These are phyloP conservation scores for Acanthosepion pharaonis DNA, from an alignment of 2,888 invertebrate genomes.

Conservation along the genomic window DNA sequence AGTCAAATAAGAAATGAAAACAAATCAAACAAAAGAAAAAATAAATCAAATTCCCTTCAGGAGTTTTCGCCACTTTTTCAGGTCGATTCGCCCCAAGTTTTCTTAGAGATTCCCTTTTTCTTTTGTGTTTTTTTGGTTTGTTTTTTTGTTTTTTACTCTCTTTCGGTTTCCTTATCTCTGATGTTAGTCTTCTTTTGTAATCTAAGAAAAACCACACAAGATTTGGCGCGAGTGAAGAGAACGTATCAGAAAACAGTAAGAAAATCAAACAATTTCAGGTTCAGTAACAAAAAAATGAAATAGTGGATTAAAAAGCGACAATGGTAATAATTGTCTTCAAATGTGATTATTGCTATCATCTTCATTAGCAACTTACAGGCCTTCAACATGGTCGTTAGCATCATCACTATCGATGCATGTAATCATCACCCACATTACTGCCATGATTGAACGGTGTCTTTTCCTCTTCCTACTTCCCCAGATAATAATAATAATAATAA, in stretches of 20 bases:
- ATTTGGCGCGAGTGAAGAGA: neutral
- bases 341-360: neutral
- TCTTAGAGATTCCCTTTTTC: too few relatives aligned
- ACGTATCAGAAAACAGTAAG: neutral
- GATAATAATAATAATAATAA: neutral
- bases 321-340: neutral
- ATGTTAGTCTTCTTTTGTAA: too few relatives aligned
- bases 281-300: neutral
- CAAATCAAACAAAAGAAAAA: too few relatives aligned
- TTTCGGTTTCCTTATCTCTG: too few relatives aligned
- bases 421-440: neutral
- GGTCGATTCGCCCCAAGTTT: too few relatives aligned
- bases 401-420: neutral
- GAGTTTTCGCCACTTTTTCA: too few relatives aligned
- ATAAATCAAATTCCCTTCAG: too few relatives aligned
- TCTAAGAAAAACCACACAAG: neutral
- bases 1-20: too few relatives aligned
- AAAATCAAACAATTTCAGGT: neutral
- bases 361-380: conserved; percentile 8
- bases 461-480: neutral
- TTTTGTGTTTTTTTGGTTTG: too few relatives aligned
- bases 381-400: neutral
- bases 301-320: neutral
- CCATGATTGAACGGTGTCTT: neutral
- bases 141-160: too few relatives aligned